Conservation (phyloP, 2,113 vertebrate genomes). For the Nesogale talazaci region DNA sequence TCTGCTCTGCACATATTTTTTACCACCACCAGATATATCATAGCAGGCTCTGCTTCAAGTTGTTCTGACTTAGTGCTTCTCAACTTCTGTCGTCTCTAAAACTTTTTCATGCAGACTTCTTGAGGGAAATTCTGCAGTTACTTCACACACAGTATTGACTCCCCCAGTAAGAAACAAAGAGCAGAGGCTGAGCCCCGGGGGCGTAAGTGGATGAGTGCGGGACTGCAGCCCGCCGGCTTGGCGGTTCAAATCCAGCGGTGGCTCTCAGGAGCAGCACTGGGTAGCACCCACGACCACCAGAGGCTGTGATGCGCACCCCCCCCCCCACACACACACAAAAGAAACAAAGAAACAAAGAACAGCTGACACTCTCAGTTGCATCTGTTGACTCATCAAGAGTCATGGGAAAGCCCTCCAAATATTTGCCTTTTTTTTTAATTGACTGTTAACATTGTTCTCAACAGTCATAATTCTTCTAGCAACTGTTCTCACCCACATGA, state of each 20-base stretch:
- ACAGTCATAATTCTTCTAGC: not conserved
- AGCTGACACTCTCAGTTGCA: not conserved
- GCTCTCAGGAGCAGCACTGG: no score
- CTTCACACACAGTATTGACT: not conserved
- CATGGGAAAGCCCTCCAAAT: not conserved
- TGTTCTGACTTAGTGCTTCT: not conserved
- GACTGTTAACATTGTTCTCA: not conserved
- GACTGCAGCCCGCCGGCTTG: no score
- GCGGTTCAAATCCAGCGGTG: no score
- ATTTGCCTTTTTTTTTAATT: slow-evolving; percentile 10
- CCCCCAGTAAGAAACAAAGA: not conserved
- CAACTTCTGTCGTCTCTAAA: not conserved
- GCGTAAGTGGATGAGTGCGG: no score
- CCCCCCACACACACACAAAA: no score
- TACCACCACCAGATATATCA: not conserved
- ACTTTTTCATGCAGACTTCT: not conserved
- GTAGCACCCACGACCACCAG: no score
- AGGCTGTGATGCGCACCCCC: no score
- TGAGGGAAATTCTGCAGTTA: not conserved
- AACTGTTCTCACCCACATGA: not conserved
- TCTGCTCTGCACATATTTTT: not conserved
- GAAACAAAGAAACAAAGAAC: not conserved
- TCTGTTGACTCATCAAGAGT: not conserved
- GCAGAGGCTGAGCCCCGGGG: no score
- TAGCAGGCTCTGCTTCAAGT: not conserved